Evolutionary conservation across 2,888 invertebrate species (phyloP).

Genomic region (Epirrhoe tristata): DNA sequence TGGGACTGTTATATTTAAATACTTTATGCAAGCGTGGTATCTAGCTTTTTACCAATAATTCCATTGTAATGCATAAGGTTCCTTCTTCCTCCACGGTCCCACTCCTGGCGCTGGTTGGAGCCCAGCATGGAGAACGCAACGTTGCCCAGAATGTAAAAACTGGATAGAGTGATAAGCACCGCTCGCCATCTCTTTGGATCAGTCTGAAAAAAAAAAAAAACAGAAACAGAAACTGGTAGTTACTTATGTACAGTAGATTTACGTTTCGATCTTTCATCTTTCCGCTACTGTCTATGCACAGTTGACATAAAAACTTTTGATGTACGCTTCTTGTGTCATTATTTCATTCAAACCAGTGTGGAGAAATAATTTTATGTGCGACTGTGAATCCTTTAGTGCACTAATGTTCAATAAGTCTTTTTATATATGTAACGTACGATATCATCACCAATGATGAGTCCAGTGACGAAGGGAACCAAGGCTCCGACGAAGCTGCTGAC

Average conservation of each 20-base stretch:
- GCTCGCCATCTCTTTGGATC: constrained; percentile 87
- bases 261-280: too few species aligned
- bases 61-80: constrained; percentile 55
- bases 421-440: constrained; percentile 49
- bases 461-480: constrained; percentile 58
- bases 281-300: too few species aligned
- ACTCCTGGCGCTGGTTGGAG: constrained; percentile 87
- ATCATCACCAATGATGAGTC: constrained; percentile 58
- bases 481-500: constrained; percentile 63
- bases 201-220: constrained; percentile 68
- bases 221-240: too few species aligned
- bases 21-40: too few species aligned
- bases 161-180: constrained; percentile 88
- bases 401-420: background rate
- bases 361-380: too few species aligned
- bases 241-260: too few species aligned
- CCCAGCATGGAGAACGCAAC: constrained; percentile 87
- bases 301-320: too few species aligned
- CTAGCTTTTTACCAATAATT: constrained; percentile 44
- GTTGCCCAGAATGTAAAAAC: constrained; percentile 87
- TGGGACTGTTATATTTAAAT: too few species aligned
- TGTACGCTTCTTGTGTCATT: too few species aligned
- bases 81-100: constrained; percentile 83
- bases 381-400: too few species aligned
- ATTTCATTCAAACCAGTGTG: too few species aligned